Conservation (phyloP, 2,797 vertebrate genomes). For the Liparis tanakae region DNA sequence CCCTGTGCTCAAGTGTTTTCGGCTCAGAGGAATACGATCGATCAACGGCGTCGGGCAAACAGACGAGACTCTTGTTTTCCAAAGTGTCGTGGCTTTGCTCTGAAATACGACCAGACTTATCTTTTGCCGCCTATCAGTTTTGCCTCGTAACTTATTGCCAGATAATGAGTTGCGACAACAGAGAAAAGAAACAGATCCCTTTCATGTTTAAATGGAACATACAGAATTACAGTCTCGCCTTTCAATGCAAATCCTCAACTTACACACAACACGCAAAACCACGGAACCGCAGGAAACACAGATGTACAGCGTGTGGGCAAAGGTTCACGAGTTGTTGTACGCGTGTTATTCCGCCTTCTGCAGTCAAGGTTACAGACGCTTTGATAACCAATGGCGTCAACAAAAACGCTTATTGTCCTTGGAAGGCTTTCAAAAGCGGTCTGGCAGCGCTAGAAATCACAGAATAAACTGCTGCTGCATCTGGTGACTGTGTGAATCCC, state of each 20-base stretch:
- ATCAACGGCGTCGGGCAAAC: not conserved
- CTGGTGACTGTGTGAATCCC: slow-evolving; percentile 38
- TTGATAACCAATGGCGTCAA: slow-evolving; percentile 29
- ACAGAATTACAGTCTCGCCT: slow-evolving; percentile 10
- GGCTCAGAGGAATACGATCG: not conserved
- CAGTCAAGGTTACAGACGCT: slow-evolving; percentile 35
- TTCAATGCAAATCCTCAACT: slow-evolving; percentile 20
- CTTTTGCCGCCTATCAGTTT: not conserved
- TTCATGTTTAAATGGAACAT: slow-evolving; percentile 23
- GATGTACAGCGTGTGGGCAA: slow-evolving; percentile 10
- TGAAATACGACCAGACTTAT: slow-evolving; percentile 4
- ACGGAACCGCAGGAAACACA: slow-evolving; percentile 16
- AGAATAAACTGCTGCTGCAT: slow-evolving; percentile 52
- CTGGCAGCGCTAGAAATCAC: slow-evolving; percentile 25
- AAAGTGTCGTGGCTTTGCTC: not conserved
- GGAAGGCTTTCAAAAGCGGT: slow-evolving; percentile 42
- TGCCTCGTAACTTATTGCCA: slow-evolving; percentile 1
- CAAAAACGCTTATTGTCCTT: slow-evolving; percentile 33
- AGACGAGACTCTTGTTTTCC: not conserved
- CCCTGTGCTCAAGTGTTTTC: not conserved
- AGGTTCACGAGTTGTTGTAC: slow-evolving; percentile 33
- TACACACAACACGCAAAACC: slow-evolving; percentile 4
- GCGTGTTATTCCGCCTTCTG: slow-evolving; percentile 18
- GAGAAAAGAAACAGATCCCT: not conserved
- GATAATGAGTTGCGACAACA: not conserved